Evolutionary conservation across 2,113 vertebrate species (phyloP).

Genomic region (Ophiodon elongatus): DNA sequence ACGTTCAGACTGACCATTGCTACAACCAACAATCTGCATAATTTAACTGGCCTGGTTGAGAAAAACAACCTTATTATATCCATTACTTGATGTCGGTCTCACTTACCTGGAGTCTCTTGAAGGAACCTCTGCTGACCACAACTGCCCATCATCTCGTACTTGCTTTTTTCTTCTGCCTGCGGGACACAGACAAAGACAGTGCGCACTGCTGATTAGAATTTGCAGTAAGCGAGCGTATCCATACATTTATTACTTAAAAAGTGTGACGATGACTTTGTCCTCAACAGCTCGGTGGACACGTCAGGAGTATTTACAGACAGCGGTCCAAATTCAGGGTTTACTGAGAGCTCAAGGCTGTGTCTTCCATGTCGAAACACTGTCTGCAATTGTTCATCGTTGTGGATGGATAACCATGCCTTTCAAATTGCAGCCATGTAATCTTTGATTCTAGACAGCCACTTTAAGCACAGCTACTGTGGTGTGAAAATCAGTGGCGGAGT

Average conservation of each 20-base stretch:
- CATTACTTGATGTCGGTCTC: not conserved
- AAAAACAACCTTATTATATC: not conserved
- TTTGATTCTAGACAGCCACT: constrained; percentile 24
- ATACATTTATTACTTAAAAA: constrained; percentile 32
- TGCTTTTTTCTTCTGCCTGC: constrained; percentile 79
- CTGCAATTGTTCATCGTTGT: constrained; percentile 6
- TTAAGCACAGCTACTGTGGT: constrained; percentile 27
- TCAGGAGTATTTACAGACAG: constrained; percentile 31
- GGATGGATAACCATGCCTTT: constrained; percentile 2
- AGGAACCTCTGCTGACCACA: constrained; percentile 70
- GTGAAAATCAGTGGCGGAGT: constrained; percentile 28
- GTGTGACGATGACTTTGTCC: constrained; percentile 11
- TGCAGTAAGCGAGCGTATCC: not conserved
- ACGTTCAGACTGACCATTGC: not conserved
- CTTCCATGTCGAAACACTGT: constrained; percentile 7
- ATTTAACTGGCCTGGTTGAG: not conserved
- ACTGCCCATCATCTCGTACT: constrained; percentile 78
- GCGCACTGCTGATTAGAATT: constrained; percentile 11
- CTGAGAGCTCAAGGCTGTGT: not conserved
- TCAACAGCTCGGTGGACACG: constrained; percentile 12
- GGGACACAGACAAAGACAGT: constrained; percentile 34
- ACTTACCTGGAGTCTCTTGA: constrained; percentile 80
- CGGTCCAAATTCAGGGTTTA: constrained; percentile 16
- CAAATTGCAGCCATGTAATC: constrained; percentile 23
- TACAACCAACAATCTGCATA: not conserved